These are phyloP conservation scores for Sebastes paucispinis DNA, from an alignment of 2,797 vertebrate species.

Conservation along the genomic window DNA sequence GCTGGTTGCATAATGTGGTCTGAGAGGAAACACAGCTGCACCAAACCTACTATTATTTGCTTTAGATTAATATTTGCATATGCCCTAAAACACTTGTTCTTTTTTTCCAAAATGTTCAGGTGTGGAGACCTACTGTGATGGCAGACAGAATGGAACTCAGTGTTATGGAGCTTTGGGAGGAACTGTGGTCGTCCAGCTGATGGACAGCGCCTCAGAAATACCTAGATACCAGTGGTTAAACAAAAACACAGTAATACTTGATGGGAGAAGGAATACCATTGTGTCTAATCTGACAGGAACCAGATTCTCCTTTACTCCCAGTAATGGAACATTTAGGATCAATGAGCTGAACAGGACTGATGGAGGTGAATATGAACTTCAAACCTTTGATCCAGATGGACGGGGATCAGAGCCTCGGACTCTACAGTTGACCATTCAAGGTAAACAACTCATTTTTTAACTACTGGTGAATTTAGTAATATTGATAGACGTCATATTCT, in stretches of 20 bases:
- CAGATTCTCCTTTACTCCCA: constrained; percentile 25
- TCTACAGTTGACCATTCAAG: constrained; percentile 54
- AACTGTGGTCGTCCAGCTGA: constrained; percentile 44
- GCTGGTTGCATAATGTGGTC: no score
- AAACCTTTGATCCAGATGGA: rapidly evolving
- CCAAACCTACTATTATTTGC: background rate
- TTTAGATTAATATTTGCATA: background rate
- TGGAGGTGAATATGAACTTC: constrained; percentile 1
- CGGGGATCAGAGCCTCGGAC: rapidly evolving
- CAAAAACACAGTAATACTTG: background rate
- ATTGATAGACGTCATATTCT: background rate
- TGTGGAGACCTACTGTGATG: constrained; percentile 34
- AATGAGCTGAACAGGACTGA: constrained; percentile 16
- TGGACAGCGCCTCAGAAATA: background rate
- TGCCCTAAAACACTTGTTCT: rapidly evolving
- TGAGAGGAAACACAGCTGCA: background rate
- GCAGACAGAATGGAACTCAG: constrained; percentile 16
- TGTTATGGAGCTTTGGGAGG: constrained; percentile 64
- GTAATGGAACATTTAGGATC: constrained; percentile 38
- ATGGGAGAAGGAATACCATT: rapidly evolving
- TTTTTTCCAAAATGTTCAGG: constrained; percentile 24
- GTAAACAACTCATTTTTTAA: constrained; percentile 2
- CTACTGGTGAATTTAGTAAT: background rate
- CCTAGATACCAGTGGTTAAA: rapidly evolving
- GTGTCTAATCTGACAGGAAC: rapidly evolving